Base-by-base conservation (phyloP, 2,113 vertebrate species). In the Dermatemys mawii region DNA sequence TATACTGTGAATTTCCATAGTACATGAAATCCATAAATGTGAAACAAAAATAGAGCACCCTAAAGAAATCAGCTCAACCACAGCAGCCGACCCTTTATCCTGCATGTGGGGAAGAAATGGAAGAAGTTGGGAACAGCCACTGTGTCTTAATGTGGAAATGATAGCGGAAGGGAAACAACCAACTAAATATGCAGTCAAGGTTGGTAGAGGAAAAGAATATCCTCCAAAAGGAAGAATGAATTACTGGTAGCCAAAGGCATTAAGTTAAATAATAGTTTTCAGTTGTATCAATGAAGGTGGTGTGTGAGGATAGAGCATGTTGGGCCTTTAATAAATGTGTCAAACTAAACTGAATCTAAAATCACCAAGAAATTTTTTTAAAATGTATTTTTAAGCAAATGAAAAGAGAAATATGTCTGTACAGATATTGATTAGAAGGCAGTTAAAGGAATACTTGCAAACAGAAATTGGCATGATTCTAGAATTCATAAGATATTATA, bases 221-320 rank as follows among this genome's bases (percentile, higher is more conserved):
- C 51, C 70, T 90, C 44, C 24, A 44, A 41, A 70, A 75, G 70
- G 24, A 11, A 44, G 70, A 75, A 75, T 75, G 11, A 44, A 44
- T 44, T 44, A 75, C 24, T 44, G 38, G 38, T 81, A 86, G 16
- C 46, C 12, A 0, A 32, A 60, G 85, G 29, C 21, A 0, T 0
- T 19, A 78, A 67, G 27, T 81, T 35, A 2, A 81, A 2, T 1
- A 4, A 41, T 38, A 35, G 5, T 70, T n/a, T 21, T n/a, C 11
- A 70, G 10, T 10, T 38, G 21, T 38, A 70, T 38, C n/a, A 44
- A 13, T 26, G 38, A 44, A 44, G 24, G 24, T 75, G 5, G 38
- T 24, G 11, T 26, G n/a, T 38, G 11, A n/a, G 70, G 22, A 24
- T 12, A 44, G 38, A 44, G 38, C 22, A 44, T 41, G 22, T 73